Conservation (phyloP, 2,888 invertebrate species). For the Sphaerophoria taeniata region DNA sequence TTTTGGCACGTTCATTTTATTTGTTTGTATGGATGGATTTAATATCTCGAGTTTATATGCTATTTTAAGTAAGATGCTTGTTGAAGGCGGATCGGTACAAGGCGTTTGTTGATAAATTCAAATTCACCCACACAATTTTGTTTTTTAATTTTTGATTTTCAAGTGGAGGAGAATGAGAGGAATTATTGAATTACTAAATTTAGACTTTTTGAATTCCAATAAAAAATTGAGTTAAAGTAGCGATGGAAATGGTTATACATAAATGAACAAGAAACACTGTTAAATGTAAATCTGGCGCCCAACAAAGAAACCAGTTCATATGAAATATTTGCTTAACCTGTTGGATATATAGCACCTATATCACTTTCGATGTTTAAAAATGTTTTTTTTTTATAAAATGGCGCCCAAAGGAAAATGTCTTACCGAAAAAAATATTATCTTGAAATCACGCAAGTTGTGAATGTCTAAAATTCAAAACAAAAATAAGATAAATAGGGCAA, state of each 20-base stretch:
- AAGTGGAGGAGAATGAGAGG: neutral
- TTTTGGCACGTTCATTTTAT: slow-evolving; percentile 55
- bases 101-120: slow-evolving; percentile 25
- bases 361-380: neutral
- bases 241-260: neutral
- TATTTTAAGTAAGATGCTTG: slow-evolving; percentile 50
- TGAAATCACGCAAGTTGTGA: neutral
- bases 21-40: slow-evolving; percentile 25
- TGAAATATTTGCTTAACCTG: too few species aligned
- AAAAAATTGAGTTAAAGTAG: slow-evolving; percentile 5
- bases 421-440: too few species aligned
- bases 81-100: slow-evolving; percentile 15
- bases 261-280: too few species aligned
- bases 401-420: slow-evolving; percentile 5
- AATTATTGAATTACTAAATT: slow-evolving; percentile 9
- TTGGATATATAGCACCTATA: neutral
- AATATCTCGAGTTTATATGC: slow-evolving; percentile 55
- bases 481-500: neutral
- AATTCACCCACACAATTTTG: slow-evolving; percentile 26
- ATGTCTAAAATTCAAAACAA: neutral
- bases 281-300: too few species aligned
- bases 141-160: slow-evolving; percentile 17
- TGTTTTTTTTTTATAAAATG: neutral
- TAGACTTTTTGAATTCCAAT: slow-evolving; percentile 14
- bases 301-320: too few species aligned